These are phyloP conservation scores for Pheosia tremula DNA, from an alignment of 2,888 invertebrate genomes.

Conservation along the genomic window DNA sequence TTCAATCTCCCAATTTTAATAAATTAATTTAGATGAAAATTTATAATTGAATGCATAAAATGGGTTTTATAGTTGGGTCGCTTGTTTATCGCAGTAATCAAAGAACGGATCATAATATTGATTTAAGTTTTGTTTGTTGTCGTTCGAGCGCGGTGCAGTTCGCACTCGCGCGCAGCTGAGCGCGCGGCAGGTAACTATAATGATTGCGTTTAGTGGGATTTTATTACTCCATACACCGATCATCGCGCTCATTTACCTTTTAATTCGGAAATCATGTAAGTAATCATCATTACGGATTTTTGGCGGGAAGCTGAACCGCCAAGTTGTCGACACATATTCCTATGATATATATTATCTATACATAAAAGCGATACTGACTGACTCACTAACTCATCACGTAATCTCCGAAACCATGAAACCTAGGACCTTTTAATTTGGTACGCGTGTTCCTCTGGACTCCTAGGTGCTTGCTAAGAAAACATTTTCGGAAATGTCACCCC, in stretches of 20 bases:
- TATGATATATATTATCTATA: too few species aligned
- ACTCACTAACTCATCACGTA: too few species aligned
- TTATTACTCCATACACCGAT: slow-evolving; percentile 1
- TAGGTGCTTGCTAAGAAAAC: too few species aligned
- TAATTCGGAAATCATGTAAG: slow-evolving; percentile 3
- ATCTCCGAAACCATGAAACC: too few species aligned
- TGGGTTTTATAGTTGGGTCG: background rate
- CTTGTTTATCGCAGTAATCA: slow-evolving; percentile 5
- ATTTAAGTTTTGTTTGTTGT: slow-evolving; percentile 3
- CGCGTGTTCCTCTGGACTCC: too few species aligned
- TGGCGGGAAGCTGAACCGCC: too few species aligned
- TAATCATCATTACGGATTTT: background rate
- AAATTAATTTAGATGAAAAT: background rate
- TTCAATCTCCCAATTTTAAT: background rate
- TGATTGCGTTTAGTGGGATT: slow-evolving; percentile 2
- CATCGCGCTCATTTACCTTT: slow-evolving; percentile 4
- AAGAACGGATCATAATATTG: slow-evolving; percentile 7
- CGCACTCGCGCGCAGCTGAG: slow-evolving; percentile 1
- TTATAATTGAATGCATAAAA: background rate
- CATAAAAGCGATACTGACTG: too few species aligned
- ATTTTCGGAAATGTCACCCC: too few species aligned
- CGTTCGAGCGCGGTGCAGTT: slow-evolving; percentile 2
- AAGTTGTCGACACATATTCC: too few species aligned
- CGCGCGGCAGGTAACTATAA: background rate
- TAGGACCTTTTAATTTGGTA: too few species aligned